Percentiles rank a stretch among this genome's conserved stretches.
phyloP scores from a whole-genome alignment of 2,797 vertebrate species.

The Acipenser transmontanus region DNA sequence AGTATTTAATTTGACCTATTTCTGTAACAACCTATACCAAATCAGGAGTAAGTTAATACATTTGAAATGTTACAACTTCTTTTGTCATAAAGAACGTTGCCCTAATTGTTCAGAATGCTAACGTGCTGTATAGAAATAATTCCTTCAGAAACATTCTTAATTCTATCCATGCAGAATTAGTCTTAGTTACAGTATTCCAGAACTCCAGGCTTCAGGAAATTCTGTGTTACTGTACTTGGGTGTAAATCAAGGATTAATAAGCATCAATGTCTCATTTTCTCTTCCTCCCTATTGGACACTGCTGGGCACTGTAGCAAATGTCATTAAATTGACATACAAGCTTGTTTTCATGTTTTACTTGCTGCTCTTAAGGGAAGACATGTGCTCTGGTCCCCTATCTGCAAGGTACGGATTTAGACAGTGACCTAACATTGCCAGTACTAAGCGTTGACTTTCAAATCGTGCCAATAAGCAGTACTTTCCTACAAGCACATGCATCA shows the following conservation, averaged over 20 bases:
- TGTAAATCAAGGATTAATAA: not conserved
- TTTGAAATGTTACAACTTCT: too few relatives aligned
- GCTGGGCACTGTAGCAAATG: conserved; percentile 3
- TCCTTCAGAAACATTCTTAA: conserved; percentile 28
- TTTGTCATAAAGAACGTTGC: too few relatives aligned
- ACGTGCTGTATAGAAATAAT: conserved; percentile 26
- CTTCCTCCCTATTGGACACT: not conserved
- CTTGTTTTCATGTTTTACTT: not conserved
- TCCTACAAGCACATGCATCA: conserved; percentile 22
- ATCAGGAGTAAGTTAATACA: too few relatives aligned
- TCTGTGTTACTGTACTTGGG: conserved; percentile 6
- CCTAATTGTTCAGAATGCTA: not conserved
- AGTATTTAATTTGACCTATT: too few relatives aligned
- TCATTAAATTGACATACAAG: not conserved
- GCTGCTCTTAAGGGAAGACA: conserved; percentile 10
- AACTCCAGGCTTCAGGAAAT: conserved; percentile 22
- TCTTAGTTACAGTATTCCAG: too few relatives aligned
- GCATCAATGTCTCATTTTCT: conserved; percentile 2
- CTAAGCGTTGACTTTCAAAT: conserved; percentile 30
- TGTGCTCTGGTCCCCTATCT: conserved; percentile 18
- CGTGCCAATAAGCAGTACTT: conserved; percentile 11
- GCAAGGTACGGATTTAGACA: conserved; percentile 21
- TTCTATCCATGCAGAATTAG: too few relatives aligned
- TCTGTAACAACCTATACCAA: too few relatives aligned
- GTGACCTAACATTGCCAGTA: conserved; percentile 18